phyloP scores from a whole-genome alignment of 2,113 vertebrate genomes.

The Zootoca vivipara region DNA sequence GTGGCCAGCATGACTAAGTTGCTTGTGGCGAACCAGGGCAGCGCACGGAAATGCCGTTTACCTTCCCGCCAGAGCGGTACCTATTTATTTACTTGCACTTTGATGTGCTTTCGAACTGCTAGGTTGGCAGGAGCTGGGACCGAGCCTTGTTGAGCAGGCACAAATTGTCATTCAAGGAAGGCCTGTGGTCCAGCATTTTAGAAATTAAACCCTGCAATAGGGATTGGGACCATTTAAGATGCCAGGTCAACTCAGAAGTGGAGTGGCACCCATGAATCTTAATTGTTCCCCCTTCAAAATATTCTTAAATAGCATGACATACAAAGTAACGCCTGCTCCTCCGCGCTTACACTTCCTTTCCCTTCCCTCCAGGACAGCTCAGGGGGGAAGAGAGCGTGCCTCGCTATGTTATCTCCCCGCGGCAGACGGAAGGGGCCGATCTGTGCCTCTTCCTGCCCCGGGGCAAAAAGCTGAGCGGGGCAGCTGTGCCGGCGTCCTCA shows the following conservation, averaged over 20 bases:
- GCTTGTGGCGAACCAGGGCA: no score
- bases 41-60: no score
- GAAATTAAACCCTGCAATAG: background rate
- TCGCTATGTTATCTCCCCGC: background rate
- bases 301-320: background rate
- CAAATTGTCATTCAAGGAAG: background rate
- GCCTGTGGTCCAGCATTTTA: background rate
- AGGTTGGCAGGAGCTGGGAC: no score
- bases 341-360: background rate
- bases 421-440: background rate
- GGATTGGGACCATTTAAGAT: background rate
- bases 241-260: background rate
- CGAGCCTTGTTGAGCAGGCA: background rate
- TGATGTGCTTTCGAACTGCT: no score
- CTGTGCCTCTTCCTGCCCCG: background rate
- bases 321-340: background rate
- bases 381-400: background rate
- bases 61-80: no score
- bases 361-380: no score
- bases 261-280: background rate
- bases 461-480: background rate
- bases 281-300: background rate
- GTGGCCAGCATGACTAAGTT: no score
- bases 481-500: background rate
- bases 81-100: no score